phyloP scores from a whole-genome alignment of 2,113 vertebrate genomes.

The Anhinga anhinga region DNA sequence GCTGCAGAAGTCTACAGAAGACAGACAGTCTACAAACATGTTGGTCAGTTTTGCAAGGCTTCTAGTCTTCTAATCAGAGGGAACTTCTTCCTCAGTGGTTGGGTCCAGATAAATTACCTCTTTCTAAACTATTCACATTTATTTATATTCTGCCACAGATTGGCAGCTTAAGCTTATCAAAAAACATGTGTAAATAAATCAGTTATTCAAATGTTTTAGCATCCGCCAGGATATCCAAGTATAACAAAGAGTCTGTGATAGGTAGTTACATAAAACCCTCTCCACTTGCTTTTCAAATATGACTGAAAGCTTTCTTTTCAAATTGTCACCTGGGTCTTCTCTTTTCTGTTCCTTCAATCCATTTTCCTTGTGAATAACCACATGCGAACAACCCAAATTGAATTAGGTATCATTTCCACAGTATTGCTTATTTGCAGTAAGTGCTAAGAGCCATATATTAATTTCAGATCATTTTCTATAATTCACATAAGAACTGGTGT shows the following conservation, averaged over 20 bases:
- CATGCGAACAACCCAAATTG: fast-evolving
- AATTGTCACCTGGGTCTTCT: neutral
- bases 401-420: neutral
- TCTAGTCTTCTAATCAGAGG: neutral
- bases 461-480: neutral
- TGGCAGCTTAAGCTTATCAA: neutral
- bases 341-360: neutral
- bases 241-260: neutral
- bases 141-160: neutral
- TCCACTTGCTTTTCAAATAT: neutral
- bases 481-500: neutral
- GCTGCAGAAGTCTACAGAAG: neutral
- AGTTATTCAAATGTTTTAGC: neutral
- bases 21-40: neutral
- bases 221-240: neutral
- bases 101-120: neutral
- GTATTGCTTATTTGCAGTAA: neutral
- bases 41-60: neutral
- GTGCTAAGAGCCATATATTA: neutral
- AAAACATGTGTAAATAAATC: neutral
- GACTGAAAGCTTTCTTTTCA: neutral
- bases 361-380: neutral
- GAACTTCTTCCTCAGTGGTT: neutral
- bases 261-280: neutral
- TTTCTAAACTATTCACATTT: neutral